These are phyloP conservation scores for Lepeophtheirus salmonis DNA, from an alignment of 1,140 invertebrate species.

Conservation along the genomic window DNA sequence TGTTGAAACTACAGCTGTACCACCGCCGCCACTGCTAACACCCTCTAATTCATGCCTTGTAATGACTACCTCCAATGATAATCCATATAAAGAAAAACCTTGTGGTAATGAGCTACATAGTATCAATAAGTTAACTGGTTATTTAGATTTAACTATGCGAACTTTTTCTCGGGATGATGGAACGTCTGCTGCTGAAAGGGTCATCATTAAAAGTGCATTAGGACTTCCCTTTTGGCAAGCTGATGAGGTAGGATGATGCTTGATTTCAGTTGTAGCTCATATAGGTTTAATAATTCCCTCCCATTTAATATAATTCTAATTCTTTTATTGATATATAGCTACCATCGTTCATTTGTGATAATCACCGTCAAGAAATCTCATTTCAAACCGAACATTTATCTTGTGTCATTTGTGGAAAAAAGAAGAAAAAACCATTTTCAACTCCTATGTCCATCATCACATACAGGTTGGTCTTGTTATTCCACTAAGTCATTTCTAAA, in stretches of 20 bases:
- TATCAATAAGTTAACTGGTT: conserved; percentile 2
- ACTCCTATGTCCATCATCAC: conserved; percentile 7
- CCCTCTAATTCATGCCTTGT: not conserved
- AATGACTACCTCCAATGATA: not conserved
- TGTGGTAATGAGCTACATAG: not conserved
- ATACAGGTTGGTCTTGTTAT: conserved; percentile 5
- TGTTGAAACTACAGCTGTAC: not conserved
- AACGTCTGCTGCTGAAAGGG: conserved; percentile 8
- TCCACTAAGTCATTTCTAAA: not conserved
- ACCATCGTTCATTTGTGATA: conserved; percentile 9
- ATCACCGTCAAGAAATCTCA: not conserved
- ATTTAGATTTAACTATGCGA: not conserved
- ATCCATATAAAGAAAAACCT: not conserved
- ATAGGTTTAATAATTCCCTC: too few relatives aligned
- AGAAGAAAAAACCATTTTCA: not conserved
- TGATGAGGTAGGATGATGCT: conserved; percentile 6
- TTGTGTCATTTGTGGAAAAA: conserved; percentile 3
- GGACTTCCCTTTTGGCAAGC: conserved; percentile 4
- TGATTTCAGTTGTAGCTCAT: too few relatives aligned
- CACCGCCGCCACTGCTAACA: not conserved
- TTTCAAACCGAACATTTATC: not conserved
- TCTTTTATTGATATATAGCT: not conserved
- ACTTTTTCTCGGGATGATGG: not conserved
- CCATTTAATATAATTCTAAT: not conserved
- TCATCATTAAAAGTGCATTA: conserved; percentile 4